These are phyloP conservation scores for Cichladusa arquata DNA, from an alignment of 2,113 vertebrate genomes.

Conservation along the genomic window DNA sequence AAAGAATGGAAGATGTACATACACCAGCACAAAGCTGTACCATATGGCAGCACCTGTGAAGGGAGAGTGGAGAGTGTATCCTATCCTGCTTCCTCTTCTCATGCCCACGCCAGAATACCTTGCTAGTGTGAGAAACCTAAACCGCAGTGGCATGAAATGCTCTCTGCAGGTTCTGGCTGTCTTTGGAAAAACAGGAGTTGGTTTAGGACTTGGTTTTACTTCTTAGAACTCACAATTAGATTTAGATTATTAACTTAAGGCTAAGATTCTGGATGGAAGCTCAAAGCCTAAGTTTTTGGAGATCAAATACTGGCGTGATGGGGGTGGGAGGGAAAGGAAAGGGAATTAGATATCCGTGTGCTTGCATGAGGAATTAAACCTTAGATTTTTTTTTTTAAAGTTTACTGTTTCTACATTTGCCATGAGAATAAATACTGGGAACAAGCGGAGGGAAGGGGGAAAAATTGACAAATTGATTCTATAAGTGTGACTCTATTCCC, in stretches of 20 bases:
- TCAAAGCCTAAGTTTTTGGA: background rate
- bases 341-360: background rate
- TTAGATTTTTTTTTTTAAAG: background rate
- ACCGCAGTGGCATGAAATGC: rapidly evolving
- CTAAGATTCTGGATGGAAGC: background rate
- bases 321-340: background rate
- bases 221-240: background rate
- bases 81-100: background rate
- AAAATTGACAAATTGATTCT: background rate
- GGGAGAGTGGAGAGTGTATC: background rate
- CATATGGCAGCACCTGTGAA: background rate
- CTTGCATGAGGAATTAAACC: background rate
- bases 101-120: background rate
- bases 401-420: background rate
- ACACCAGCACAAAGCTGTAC: background rate
- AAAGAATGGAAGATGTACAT: background rate
- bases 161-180: background rate
- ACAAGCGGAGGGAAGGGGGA: background rate
- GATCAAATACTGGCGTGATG: background rate
- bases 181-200: background rate
- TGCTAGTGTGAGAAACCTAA: background rate
- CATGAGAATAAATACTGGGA: background rate
- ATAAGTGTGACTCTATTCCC: background rate
- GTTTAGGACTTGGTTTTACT: background rate
- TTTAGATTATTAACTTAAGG: background rate